Percentiles rank a stretch among this genome's conserved stretches.
Evolutionary conservation across 2,113 vertebrate genomes (phyloP).

Genomic region (Cyanocitta stelleri): DNA sequence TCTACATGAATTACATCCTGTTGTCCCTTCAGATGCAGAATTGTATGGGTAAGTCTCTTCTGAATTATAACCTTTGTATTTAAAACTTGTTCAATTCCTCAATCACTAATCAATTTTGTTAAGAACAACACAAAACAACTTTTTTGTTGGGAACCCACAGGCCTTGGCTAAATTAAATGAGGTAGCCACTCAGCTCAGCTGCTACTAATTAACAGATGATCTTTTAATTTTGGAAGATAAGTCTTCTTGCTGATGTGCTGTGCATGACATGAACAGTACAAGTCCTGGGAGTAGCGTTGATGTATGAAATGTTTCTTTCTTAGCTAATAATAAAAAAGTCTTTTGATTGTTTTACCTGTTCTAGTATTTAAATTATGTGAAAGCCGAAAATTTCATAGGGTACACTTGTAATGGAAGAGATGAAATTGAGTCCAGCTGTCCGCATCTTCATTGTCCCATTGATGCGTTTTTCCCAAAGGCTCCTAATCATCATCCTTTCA

Average conservation of each 20-base stretch:
- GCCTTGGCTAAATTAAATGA: background rate
- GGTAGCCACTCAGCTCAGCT: background rate
- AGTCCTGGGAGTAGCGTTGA: background rate
- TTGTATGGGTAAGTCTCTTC: background rate
- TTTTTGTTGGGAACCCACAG: background rate
- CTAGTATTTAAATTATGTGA: background rate
- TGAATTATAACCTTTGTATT: background rate
- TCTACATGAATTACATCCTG: background rate
- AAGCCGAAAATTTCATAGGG: background rate
- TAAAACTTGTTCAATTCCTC: background rate
- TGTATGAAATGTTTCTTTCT: background rate
- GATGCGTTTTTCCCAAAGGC: background rate
- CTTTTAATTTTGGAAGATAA: background rate
- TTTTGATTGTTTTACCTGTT: background rate
- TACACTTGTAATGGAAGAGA: background rate
- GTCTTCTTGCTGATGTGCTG: background rate
- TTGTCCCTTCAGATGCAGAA: background rate
- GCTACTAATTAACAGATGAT: background rate
- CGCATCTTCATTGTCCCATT: background rate
- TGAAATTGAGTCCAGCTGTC: background rate
- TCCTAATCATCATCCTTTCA: background rate
- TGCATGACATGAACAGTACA: background rate
- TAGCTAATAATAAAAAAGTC: background rate
- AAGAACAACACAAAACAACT: background rate
- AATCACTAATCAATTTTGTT: background rate